These are phyloP conservation scores for Chloroclysta siterata DNA, from an alignment of 2,888 invertebrate species.

Conservation along the genomic window DNA sequence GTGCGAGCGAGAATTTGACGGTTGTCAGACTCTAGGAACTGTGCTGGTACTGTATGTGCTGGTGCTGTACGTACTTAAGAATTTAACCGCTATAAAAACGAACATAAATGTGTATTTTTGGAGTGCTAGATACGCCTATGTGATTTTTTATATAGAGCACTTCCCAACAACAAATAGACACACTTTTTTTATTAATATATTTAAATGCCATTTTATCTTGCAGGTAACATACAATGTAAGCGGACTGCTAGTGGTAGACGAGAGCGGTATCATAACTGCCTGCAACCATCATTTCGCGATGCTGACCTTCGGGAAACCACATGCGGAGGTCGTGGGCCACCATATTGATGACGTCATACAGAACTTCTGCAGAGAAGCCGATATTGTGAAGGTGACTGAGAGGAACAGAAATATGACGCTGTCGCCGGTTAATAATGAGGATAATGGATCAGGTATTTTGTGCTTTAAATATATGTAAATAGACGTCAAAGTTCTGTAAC, in stretches of 20 bases:
- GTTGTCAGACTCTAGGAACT: too few relatives aligned
- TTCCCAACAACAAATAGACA: too few relatives aligned
- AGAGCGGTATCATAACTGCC: conserved; percentile 86
- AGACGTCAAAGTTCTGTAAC: not conserved
- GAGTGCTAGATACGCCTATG: too few relatives aligned
- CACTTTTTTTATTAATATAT: too few relatives aligned
- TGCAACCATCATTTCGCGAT: conserved; percentile 88
- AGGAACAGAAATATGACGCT: conserved; percentile 82
- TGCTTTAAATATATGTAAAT: not conserved
- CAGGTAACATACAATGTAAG: conserved; percentile 87
- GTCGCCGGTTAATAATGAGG: conserved; percentile 83
- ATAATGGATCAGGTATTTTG: conserved; percentile 68
- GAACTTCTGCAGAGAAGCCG: conserved; percentile 85
- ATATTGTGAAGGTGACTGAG: conserved; percentile 72
- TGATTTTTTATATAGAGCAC: too few relatives aligned
- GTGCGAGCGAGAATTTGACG: too few relatives aligned
- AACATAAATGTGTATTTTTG: too few relatives aligned
- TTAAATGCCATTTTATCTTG: too few relatives aligned
- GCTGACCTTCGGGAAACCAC: conserved; percentile 87
- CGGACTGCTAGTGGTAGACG: conserved; percentile 87
- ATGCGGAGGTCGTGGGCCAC: conserved; percentile 84
- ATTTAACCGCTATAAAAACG: too few relatives aligned
- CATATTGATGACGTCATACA: conserved; percentile 85
- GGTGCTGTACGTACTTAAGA: too few relatives aligned
- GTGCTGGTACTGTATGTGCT: too few relatives aligned